A percentile compares a stretch with the other conserved stretches of the same genome.
phyloP scores from a whole-genome alignment of 2,113 vertebrate genomes.

The Motacilla alba region DNA sequence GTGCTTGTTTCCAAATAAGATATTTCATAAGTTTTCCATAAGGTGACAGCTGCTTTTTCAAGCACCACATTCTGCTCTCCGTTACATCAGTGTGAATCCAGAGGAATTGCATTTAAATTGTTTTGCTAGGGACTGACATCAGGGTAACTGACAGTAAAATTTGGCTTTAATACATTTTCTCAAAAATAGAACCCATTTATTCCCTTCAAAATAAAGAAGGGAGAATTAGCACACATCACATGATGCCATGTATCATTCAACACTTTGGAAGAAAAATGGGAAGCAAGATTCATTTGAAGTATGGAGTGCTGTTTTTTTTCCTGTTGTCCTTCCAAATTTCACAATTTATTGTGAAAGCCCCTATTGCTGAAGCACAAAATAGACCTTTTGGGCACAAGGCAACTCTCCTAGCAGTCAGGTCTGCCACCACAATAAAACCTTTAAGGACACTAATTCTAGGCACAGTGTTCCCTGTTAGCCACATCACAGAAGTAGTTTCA shows the following conservation, averaged over 20 bases:
- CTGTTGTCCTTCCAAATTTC: not conserved
- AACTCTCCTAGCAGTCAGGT: not conserved
- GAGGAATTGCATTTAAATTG: not conserved
- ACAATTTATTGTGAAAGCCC: not conserved
- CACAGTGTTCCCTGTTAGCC: conserved; percentile 4
- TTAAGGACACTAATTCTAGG: conserved; percentile 17
- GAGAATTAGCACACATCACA: not conserved
- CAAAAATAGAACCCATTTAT: conserved; percentile 3
- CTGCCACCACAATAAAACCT: conserved; percentile 34
- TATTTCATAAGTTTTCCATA: conserved; percentile 53
- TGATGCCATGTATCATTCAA: not conserved
- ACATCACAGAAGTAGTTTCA: not conserved
- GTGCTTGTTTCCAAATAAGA: conserved; percentile 49
- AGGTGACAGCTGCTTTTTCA: conserved; percentile 66
- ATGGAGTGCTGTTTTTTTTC: not conserved
- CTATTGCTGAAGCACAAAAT: not conserved
- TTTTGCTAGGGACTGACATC: not conserved
- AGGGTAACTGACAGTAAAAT: not conserved
- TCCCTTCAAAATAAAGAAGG: not conserved
- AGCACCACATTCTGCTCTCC: not conserved
- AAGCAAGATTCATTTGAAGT: not conserved
- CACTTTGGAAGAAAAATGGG: not conserved
- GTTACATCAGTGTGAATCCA: conserved; percentile 1
- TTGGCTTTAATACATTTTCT: conserved; percentile 17
- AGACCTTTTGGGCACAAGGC: conserved; percentile 14